Conservation (phyloP, 64 coral and sea anemone species). For the Hydrozoanthus tunicans region DNA sequence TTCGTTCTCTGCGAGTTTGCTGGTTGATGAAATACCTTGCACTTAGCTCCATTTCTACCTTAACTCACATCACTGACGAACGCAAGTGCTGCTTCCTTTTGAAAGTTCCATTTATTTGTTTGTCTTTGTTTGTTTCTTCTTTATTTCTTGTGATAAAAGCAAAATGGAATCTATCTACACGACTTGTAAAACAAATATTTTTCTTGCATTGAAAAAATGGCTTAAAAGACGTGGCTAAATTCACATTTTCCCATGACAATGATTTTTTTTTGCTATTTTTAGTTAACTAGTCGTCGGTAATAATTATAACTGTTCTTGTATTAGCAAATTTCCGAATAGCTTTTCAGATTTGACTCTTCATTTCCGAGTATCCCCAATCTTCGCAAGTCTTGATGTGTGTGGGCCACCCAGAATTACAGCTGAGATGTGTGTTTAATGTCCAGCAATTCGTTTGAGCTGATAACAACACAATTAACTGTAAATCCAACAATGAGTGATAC, state of each 20-base stretch:
- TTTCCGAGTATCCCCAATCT: background rate
- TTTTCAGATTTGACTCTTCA: background rate
- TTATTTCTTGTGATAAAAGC: conserved; percentile 59
- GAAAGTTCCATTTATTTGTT: conserved; percentile 45
- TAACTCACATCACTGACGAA: background rate
- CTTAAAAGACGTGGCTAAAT: conserved; percentile 16
- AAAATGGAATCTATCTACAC: conserved; percentile 48
- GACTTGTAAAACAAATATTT: conserved; percentile 58
- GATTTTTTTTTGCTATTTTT: background rate
- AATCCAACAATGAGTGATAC: conserved; percentile 21
- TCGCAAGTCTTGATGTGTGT: background rate
- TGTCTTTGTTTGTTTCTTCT: conserved; percentile 51
- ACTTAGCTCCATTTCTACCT: background rate
- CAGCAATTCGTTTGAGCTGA: background rate
- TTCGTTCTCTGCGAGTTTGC: too few species aligned
- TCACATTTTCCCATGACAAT: conserved; percentile 18
- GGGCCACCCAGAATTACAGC: conserved; percentile 25
- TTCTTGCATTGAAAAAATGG: conserved; percentile 35
- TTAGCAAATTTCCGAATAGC: background rate
- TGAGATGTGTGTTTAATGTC: conserved; percentile 40
- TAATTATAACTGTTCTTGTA: background rate
- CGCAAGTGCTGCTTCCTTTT: conserved; percentile 24
- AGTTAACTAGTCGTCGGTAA: conserved; percentile 19
- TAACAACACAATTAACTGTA: conserved; percentile 36
- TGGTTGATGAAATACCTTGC: too few species aligned